Base-by-base conservation (phyloP, 2,797 vertebrate genomes). In the Hafferia zeledoni region DNA sequence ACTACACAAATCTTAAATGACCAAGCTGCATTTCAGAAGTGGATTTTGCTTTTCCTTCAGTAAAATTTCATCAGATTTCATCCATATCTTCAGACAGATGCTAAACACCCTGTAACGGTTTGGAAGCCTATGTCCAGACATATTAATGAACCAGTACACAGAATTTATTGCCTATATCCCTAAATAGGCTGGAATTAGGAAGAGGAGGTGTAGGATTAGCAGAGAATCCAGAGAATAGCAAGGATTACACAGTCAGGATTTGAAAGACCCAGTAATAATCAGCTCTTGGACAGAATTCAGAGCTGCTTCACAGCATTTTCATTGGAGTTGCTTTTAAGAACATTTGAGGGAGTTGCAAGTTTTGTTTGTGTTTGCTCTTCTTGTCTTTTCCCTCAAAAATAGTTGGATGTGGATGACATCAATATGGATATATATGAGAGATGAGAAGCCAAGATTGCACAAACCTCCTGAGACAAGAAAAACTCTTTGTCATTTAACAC, bases 401-500 rank as follows among this genome's bases (percentile, higher is more conserved):
- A 70, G 19, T 55, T 70, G 68, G 27, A 80, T 63, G 60, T 59
- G 30, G 52, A 77, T 70, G 35, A 85, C 91, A 72, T 39, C 59
- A 46, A 7, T 25, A 35, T 4, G 24, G 47, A 76, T 31, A 22
- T 28, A 24, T 24, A 15, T 0, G 0, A 53, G 10, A 65, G 50
- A 61, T 35, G 43, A 49, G 52, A 82, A 57, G 30, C 64, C 87
- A 50, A 49, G 52, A 39, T 60, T 11, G 12, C n/a, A 35, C 50
- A 82, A n/a, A 56, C 12, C 52, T 61, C 52, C 63, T 10, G 39
- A 85, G 39, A 57, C 43, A 83, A 30, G 55, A 79, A 57, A 63
- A 80, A 22, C 5, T 24, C 35, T 10, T 10, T 18, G 31, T 41
- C 11, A 1, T 17, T 64, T 0, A 2, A 61, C 33, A 57, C 0